Evolutionary conservation across 2,888 invertebrate genomes (phyloP).

Genomic region (Phania funesta): DNA sequence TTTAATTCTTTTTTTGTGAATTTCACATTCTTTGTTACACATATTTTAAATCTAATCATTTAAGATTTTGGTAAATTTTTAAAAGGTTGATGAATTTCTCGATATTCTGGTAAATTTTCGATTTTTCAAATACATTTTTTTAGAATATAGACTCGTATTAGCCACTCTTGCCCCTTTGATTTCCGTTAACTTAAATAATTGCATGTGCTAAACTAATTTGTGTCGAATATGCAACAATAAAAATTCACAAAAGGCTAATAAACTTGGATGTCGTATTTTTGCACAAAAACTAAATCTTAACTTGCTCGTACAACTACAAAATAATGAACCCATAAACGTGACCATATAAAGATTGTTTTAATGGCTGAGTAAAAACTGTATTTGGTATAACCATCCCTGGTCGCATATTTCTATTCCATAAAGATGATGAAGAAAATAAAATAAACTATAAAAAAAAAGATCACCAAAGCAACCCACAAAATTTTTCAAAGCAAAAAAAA

Average conservation of each 20-base stretch:
- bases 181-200: slow-evolving; percentile 17
- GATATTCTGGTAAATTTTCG: too few species aligned
- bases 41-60: too few species aligned
- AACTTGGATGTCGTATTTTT: slow-evolving; percentile 47
- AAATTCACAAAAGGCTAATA: slow-evolving; percentile 36
- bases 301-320: slow-evolving; percentile 22
- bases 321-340: slow-evolving; percentile 59
- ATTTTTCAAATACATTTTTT: too few species aligned
- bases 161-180: background rate
- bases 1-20: too few species aligned
- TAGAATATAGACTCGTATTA: too few species aligned
- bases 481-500: slow-evolving; percentile 34
- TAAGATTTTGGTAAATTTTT: too few species aligned
- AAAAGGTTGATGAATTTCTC: too few species aligned
- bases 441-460: slow-evolving; percentile 11
- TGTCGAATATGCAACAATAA: slow-evolving; percentile 35
- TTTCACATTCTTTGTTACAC: too few species aligned
- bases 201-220: slow-evolving; percentile 64
- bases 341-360: slow-evolving; percentile 47
- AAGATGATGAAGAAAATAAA: slow-evolving; percentile 51
- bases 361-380: slow-evolving; percentile 20
- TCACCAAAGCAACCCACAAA: slow-evolving; percentile 33
- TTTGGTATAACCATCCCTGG: slow-evolving; percentile 56
- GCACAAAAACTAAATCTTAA: slow-evolving; percentile 15
- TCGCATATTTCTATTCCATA: slow-evolving; percentile 51